phyloP scores from a whole-genome alignment of 2,113 vertebrate genomes.

The Psilopsiagon aurifrons region DNA sequence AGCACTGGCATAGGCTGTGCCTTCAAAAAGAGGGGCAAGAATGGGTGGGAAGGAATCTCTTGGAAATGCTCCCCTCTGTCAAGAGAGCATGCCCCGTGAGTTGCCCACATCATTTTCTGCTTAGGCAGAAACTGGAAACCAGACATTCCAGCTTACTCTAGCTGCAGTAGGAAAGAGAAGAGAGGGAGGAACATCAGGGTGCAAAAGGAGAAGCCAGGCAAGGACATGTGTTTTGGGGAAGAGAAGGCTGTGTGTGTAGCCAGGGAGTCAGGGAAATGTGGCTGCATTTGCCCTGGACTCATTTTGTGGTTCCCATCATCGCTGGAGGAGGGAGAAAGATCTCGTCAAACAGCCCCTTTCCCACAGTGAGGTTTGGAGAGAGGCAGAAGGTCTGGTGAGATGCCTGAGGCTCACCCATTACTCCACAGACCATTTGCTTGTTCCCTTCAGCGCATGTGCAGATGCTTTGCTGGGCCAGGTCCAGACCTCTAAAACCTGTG shows the following conservation, averaged over 20 bases:
- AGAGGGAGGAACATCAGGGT: not conserved
- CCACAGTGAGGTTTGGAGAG: not conserved
- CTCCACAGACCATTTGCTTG: not conserved
- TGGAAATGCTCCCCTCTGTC: not conserved
- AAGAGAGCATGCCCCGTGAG: not conserved
- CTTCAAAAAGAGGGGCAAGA: not conserved
- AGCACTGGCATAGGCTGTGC: not conserved
- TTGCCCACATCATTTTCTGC: not conserved
- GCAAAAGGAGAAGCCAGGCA: not conserved
- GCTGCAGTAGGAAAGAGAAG: not conserved
- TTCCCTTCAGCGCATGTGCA: not conserved
- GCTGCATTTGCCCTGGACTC: not conserved
- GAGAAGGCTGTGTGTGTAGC: not conserved
- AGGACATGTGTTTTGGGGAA: not conserved
- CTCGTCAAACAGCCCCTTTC: not conserved
- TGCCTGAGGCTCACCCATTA: rapidly evolving
- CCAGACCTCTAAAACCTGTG: not conserved
- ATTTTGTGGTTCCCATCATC: not conserved
- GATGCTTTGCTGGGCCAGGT: not conserved
- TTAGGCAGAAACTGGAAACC: not conserved
- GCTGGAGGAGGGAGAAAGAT: not conserved
- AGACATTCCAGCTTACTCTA: not conserved
- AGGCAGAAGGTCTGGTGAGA: not conserved
- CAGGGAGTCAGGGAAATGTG: not conserved
- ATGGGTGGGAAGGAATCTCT: not conserved